Percentiles rank a stretch among this genome's conserved stretches.
phyloP scores from a whole-genome alignment of 2,888 invertebrate genomes.

The Colletes collaris region DNA sequence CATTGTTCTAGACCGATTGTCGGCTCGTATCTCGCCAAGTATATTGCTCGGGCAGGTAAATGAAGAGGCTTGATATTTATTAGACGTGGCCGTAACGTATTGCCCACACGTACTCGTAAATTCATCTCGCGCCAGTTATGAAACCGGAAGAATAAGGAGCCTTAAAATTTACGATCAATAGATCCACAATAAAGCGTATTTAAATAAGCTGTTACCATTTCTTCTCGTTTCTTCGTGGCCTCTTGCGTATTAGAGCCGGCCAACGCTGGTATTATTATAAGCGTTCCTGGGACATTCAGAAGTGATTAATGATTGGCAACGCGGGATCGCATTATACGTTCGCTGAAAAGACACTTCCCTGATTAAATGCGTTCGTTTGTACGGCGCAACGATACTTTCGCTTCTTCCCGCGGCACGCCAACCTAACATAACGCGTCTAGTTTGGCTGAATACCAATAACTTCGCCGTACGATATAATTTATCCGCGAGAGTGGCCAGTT shows the following conservation, averaged over 20 bases:
- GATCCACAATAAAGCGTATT: slow-evolving; percentile 26
- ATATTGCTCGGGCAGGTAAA: slow-evolving; percentile 61
- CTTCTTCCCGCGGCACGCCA: not conserved
- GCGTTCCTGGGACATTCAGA: not conserved
- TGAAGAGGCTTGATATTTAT: slow-evolving; percentile 63
- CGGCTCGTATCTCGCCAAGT: slow-evolving; percentile 36
- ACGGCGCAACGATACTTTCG: not conserved
- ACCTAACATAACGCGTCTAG: too few species aligned
- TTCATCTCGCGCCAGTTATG: slow-evolving; percentile 46
- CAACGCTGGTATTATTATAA: slow-evolving; percentile 19
- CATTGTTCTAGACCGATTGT: slow-evolving; percentile 61
- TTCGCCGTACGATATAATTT: too few species aligned
- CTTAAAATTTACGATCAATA: slow-evolving; percentile 45
- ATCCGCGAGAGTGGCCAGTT: too few species aligned
- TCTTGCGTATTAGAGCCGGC: not conserved
- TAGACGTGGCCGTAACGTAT: slow-evolving; percentile 53
- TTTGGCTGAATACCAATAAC: too few species aligned
- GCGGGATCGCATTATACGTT: slow-evolving; percentile 29
- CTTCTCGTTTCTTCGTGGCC: slow-evolving; percentile 7
- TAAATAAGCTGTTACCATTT: slow-evolving; percentile 54
- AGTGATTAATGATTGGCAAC: slow-evolving; percentile 44
- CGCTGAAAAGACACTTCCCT: slow-evolving; percentile 17
- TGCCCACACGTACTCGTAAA: slow-evolving; percentile 53
- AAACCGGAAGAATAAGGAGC: slow-evolving; percentile 55
- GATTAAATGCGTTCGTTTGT: slow-evolving; percentile 30